Evolutionary conservation across 2,888 invertebrate genomes (phyloP).

Genomic region (Agelastica alni): DNA sequence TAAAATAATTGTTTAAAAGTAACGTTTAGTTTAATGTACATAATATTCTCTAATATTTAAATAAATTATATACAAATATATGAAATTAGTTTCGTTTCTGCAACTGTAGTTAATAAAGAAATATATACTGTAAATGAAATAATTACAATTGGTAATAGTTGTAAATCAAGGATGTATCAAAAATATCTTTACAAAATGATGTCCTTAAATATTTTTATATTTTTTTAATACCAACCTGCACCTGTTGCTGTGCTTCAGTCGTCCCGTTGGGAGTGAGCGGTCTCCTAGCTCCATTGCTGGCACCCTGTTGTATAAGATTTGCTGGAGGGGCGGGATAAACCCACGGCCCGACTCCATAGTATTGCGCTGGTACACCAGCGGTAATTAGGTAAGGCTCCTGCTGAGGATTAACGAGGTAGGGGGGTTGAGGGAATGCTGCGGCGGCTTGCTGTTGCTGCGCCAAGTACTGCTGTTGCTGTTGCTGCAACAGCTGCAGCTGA

Average conservation of each 20-base stretch:
- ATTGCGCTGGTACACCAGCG: constrained; percentile 87
- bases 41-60: no score
- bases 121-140: no score
- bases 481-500: constrained; percentile 75
- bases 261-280: constrained; percentile 78
- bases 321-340: constrained; percentile 63
- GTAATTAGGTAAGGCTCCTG: constrained; percentile 78
- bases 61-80: no score
- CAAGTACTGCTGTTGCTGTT: constrained; percentile 74
- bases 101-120: no score
- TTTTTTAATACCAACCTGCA: constrained; percentile 59
- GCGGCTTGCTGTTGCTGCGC: constrained; percentile 66
- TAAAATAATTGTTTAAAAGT: no score
- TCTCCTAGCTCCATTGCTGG: constrained; percentile 68
- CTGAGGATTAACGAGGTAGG: constrained; percentile 83
- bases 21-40: no score
- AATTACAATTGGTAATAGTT: no score
- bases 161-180: no score
- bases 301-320: constrained; percentile 70
- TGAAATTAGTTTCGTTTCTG: no score
- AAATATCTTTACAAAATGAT: no score
- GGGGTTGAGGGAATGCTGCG: constrained; percentile 61
- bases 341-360: constrained; percentile 93
- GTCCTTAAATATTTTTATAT: no score
- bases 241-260: constrained; percentile 65